A percentile compares a stretch with the other conserved stretches of the same genome.
Conservation (phyloP, 2,113 vertebrate species). For the Charadrius vociferus region DNA sequence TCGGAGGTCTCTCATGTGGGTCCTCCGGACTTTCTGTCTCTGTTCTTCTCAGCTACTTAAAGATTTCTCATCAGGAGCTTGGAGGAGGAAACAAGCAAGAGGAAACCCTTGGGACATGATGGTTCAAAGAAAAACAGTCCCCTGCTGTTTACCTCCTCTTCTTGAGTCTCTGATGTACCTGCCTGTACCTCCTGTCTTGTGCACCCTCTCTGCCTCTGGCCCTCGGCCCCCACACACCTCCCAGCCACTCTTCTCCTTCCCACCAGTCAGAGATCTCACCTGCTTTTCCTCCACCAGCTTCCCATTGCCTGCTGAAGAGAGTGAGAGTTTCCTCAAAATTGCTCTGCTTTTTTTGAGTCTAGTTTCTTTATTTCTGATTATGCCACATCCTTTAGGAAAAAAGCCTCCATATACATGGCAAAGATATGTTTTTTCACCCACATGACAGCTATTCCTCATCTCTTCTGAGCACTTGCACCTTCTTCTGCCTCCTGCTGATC, state of each 20-base stretch:
- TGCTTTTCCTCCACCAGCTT: not conserved
- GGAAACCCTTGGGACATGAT: not conserved
- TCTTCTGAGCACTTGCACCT: not conserved
- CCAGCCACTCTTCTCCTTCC: not conserved
- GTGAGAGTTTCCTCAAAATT: not conserved
- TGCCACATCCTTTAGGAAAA: not conserved
- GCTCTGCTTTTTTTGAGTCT: not conserved
- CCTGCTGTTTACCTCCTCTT: not conserved
- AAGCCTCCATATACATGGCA: not conserved
- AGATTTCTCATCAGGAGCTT: rapidly evolving
- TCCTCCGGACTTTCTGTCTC: not conserved
- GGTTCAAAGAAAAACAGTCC: not conserved
- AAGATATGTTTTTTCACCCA: not conserved
- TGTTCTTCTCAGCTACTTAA: not conserved
- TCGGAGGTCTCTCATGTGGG: rapidly evolving
- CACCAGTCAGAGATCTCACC: not conserved
- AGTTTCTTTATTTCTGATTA: not conserved
- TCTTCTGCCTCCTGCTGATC: not conserved
- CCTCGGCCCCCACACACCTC: not conserved
- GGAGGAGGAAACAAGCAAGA: not conserved
- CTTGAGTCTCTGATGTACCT: not conserved
- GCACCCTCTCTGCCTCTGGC: not conserved
- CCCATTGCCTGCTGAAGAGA: not conserved
- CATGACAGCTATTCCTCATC: not conserved
- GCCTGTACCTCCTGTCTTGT: not conserved